Evolutionary conservation across 2,797 vertebrate species (phyloP), one percentile per base, ranked within the genome.

Genomic region (Calcarius lapponicus): DNA sequence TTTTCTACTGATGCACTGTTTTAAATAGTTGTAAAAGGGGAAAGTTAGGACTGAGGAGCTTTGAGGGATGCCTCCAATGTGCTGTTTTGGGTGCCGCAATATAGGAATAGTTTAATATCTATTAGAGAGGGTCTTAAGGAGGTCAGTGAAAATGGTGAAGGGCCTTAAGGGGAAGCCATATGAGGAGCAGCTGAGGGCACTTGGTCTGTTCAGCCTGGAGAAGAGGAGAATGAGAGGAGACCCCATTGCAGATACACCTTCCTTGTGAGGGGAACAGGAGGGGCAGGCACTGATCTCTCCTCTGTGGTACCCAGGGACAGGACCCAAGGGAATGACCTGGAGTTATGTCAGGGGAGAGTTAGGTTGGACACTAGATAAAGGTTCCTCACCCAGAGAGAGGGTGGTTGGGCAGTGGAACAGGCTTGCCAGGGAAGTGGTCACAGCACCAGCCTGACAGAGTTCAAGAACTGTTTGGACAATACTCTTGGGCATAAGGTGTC

Each of bases 401-500:
- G 8, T 69, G 10, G 4, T 2, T 58, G 43, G 34, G 15, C 34
- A 26, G 2, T 50, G 48, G n/a, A 47, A 16, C 67, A 40, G 29
- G 5, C 24, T 64, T 13, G 29, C 16, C 7, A 34, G 19, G 42
- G 34, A 13, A 40, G 10, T 64, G 42, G 17, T 29, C 34, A 25
- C 29, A 40, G 34, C 42, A 56, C 5, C 42, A 56, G 31, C 29
- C 31, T 65, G 50, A 17, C 6, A 13, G 19, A 40, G 16, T 29
- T 48, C 10, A 24, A 1, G 48, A 32, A 29, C 29, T 1, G 1
- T 29, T n/a, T 47, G 34, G 58, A 38, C 19, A 54, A 11, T 29
- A 4, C 16, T 40, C 34, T 24, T 0, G 1, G 50, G 15, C 42
- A 13, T 4, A 4, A 1, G 19, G 2, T 83, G 29, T 47, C 0